Evolutionary conservation across 2,888 invertebrate genomes (phyloP).

Genomic region (Synergus itoensis): DNA sequence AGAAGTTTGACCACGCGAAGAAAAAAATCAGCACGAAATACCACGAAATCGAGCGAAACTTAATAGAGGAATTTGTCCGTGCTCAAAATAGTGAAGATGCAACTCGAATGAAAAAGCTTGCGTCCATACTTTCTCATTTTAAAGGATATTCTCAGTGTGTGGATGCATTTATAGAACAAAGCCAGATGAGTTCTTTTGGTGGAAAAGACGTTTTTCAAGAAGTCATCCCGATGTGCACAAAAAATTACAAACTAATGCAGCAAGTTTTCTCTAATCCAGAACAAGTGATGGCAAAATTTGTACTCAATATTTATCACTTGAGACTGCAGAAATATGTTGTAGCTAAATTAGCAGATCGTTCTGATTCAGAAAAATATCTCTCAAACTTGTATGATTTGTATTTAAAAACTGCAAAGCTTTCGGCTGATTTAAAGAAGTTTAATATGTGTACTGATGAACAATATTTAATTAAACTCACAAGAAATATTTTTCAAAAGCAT

Average conservation of each 20-base stretch:
- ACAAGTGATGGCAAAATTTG: slow-evolving; percentile 98
- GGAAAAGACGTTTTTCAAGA: slow-evolving; percentile 95
- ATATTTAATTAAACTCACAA: slow-evolving; percentile 87
- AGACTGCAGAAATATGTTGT: slow-evolving; percentile 93
- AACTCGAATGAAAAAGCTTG: slow-evolving; percentile 94
- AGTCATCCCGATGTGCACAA: slow-evolving; percentile 92
- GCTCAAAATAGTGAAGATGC: slow-evolving; percentile 93
- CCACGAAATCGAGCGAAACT: slow-evolving; percentile 91
- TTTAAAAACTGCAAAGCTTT: slow-evolving; percentile 89
- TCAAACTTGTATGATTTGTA: slow-evolving; percentile 93
- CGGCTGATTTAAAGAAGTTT: slow-evolving; percentile 85
- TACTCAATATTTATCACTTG: slow-evolving; percentile 95
- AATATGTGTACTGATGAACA: slow-evolving; percentile 90
- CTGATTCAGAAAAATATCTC: slow-evolving; percentile 92
- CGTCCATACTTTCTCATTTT: slow-evolving; percentile 94
- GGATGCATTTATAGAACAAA: slow-evolving; percentile 97
- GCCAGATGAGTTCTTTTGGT: slow-evolving; percentile 93
- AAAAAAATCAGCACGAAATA: slow-evolving; percentile 93
- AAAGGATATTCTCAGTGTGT: slow-evolving; percentile 98
- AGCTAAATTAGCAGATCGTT: slow-evolving; percentile 88
- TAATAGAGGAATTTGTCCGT: slow-evolving; percentile 96
- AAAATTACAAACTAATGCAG: slow-evolving; percentile 90
- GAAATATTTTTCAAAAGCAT: slow-evolving; percentile 89
- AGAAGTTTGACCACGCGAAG: slow-evolving; percentile 91
- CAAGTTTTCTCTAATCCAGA: slow-evolving; percentile 97